Conservation (phyloP, 2,797 vertebrate genomes). For the Bradypus variegatus region DNA sequence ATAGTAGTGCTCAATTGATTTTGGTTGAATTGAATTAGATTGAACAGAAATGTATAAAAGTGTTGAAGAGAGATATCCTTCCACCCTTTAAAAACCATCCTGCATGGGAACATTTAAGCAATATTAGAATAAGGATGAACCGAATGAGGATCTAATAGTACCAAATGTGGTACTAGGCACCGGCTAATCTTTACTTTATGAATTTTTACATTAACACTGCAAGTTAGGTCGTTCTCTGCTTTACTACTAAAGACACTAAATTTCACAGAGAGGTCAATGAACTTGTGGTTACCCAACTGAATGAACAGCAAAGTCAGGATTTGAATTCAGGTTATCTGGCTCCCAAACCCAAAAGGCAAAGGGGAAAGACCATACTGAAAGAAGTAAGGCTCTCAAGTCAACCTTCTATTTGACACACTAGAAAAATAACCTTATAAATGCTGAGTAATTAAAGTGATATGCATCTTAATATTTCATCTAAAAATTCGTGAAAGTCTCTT, state of each 20-base stretch:
- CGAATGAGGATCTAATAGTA: background rate
- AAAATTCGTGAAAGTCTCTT: background rate
- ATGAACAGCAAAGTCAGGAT: background rate
- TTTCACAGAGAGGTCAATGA: background rate
- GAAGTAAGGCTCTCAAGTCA: background rate
- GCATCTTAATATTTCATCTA: background rate
- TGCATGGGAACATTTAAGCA: background rate
- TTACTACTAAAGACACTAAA: background rate
- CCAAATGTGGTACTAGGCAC: background rate
- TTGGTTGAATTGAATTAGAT: slow-evolving; percentile 4
- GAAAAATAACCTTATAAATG: background rate
- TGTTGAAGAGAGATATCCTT: background rate
- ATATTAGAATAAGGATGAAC: background rate
- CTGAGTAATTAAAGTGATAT: background rate
- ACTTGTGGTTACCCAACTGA: background rate
- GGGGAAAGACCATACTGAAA: background rate
- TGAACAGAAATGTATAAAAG: background rate
- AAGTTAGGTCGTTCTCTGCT: background rate
- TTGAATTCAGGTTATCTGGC: background rate
- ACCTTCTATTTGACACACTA: background rate
- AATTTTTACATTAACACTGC: background rate
- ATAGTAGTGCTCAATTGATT: background rate
- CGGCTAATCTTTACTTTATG: background rate
- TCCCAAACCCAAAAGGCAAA: background rate
- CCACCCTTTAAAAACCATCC: background rate